Conservation (phyloP, 2,888 invertebrate species). For the Cyclophora punctaria region DNA sequence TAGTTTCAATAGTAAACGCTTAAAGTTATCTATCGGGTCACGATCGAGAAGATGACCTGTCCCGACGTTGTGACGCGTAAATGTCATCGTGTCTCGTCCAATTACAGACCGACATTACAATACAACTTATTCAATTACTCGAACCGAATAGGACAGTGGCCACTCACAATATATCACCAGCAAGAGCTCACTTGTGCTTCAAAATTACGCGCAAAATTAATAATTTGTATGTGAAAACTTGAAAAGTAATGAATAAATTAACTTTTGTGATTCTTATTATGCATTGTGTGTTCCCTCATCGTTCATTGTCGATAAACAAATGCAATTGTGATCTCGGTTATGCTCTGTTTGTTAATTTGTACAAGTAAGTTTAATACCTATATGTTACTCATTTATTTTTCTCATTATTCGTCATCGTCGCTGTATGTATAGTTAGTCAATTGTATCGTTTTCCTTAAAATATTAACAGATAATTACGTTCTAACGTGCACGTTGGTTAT, state of each 20-base stretch:
- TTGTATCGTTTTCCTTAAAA: too few species aligned
- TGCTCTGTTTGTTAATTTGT: constrained; percentile 11
- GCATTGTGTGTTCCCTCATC: constrained; percentile 15
- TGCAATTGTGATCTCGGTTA: constrained; percentile 20
- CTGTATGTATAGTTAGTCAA: neutral
- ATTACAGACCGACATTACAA: constrained; percentile 17
- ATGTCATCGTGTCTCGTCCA: constrained; percentile 18
- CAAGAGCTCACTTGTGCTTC: neutral
- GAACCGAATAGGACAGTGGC: neutral
- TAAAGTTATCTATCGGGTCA: constrained; percentile 37
- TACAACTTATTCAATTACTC: constrained; percentile 9
- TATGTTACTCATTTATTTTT: too few species aligned
- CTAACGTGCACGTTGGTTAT: too few species aligned
- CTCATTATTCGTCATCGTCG: constrained; percentile 1
- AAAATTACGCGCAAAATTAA: too few species aligned
- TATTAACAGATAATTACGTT: too few species aligned
- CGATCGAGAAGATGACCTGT: constrained; percentile 27
- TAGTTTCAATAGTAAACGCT: too few species aligned
- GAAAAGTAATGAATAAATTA: constrained; percentile 19
- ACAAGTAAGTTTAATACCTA: constrained; percentile 14
- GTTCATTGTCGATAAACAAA: constrained; percentile 12
- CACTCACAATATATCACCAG: too few species aligned
- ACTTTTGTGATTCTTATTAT: constrained; percentile 13
- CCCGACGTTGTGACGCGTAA: constrained; percentile 25
- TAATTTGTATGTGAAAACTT: constrained; percentile 3